These are phyloP conservation scores for Nasonia vitripennis DNA, from an alignment of 1,140 invertebrate species.

Conservation along the genomic window DNA sequence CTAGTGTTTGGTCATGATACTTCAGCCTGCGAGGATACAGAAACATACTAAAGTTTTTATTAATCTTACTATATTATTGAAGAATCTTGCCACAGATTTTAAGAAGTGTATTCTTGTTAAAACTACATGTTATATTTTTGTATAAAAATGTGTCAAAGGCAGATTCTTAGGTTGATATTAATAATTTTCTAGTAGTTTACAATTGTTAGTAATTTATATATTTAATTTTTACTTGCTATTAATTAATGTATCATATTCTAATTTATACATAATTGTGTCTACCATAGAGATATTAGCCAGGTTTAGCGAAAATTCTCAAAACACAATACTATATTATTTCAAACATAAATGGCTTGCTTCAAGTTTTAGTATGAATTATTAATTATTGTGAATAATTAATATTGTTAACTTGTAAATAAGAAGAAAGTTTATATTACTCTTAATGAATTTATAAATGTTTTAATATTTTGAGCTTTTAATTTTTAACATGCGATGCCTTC, in stretches of 20 bases:
- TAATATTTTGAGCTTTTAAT: background rate
- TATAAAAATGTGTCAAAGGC: conserved; percentile 40
- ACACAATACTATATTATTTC: background rate
- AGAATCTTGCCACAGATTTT: conserved; percentile 52
- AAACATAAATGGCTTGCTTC: background rate
- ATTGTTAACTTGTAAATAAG: conserved; percentile 19
- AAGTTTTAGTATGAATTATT: background rate
- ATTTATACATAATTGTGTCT: conserved; percentile 15
- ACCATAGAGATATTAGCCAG: background rate
- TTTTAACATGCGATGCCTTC: background rate
- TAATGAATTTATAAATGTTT: conserved; percentile 3
- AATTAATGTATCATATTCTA: conserved; percentile 37
- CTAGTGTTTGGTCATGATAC: conserved; percentile 88
- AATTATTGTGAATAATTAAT: background rate
- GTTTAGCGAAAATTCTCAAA: background rate
- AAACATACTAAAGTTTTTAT: conserved; percentile 82
- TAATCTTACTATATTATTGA: background rate
- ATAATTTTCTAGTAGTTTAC: conserved; percentile 28
- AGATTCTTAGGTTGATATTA: background rate
- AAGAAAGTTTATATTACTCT: conserved; percentile 8
- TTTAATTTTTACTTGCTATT: conserved; percentile 20
- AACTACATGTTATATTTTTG: conserved; percentile 56
- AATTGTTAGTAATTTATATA: conserved; percentile 40
- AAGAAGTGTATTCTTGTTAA: conserved; percentile 45
- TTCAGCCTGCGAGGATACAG: conserved; percentile 86